Evolutionary conservation across 2,888 invertebrate species (phyloP), one percentile per base, ranked within the genome.

Genomic region (Ariolimax columbianus): DNA sequence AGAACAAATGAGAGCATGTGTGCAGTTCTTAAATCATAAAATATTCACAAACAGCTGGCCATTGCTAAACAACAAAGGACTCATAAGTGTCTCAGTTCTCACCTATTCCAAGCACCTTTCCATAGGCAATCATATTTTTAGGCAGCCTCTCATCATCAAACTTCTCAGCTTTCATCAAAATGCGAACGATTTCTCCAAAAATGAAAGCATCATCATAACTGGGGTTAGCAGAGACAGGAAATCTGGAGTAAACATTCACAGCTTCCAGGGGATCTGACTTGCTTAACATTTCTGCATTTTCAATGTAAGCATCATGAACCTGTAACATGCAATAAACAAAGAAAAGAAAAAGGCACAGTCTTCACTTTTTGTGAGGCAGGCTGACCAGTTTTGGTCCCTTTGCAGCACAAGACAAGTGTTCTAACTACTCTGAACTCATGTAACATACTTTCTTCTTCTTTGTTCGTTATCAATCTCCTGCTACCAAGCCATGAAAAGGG

Each of bases 201-300:
- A 94, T 94, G 88, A 91, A 94, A 19, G 93, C 94, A 90, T 94
- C 94, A 87, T 94, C 93, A 89, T 94, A 94, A 0, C 91, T 89
- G 14, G 92, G 93, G 19, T 91, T 90, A 11, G 92, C 93, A 19
- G 93, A 89, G 40, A 93, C 89, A 0, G 93, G 94, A 87, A 93
- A 94, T 84, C 92, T 92, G 88, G 90, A 89, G 86, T 93, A 93
- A 11, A 94, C 91, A 86, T 94, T 93, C 11, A 94, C 93, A 30
- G 94, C 94, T 40, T 89, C 92, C 84, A 92, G 80, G 0, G 93
- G 93, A 81, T 94, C 91, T 33, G 90, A 88, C 82, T 92, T 91
- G 9, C 90, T 86, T 80, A 93, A 84, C 92, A 93, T 92, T 40
- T 93, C 93, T 33, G 92, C 93, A 87, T 91, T 88, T 83, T 94